Base-by-base conservation (phyloP, 2,113 vertebrate species). In the Anseranas semipalmata region DNA sequence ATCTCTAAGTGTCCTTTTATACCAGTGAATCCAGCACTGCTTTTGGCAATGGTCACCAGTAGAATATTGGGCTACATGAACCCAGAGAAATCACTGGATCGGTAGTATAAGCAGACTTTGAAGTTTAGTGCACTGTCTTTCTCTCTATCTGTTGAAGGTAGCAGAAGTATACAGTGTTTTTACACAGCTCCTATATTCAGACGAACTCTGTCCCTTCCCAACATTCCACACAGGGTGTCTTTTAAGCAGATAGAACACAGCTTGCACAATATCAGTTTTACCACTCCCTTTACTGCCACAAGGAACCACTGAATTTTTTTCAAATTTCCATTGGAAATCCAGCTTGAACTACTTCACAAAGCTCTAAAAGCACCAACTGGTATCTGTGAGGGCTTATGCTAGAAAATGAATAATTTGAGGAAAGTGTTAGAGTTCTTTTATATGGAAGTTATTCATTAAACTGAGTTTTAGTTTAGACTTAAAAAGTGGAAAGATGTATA, bases 181-280 rank as follows among this genome's bases (percentile, higher is more conserved):
- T 77, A n/a, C 35, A 33, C 30, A 52, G 74, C 83, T 81, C 71
- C 52, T 39, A 22, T 74, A 63, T 7, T 6, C 48, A 4, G 73
- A 83, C 68, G 35, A 39, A 15, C n/a, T 65, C 35, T 28, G 14
- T 53, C 46, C 41, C 48, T 93, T 46, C 43, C 41, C 28, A 3
- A 52, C 2, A 1, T 43, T 91, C 86, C 50, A 41, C 63, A 25
- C 0, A 0, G 7, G 11, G 39, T 2, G 0, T 68, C 32, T 89
- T 97, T 92, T 90, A 90, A 84, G 74, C 60, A 58, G 67, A 71
- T 91, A 80, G 82, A 41, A 72, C 37, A 59, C 48, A 84, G 25
- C 92, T 98, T 90, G 53, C 58, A 58, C 74, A 66, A 22, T 63
- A 68, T 84, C 65, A 70, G 15, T 87, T 97, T 95, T 97, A 93